Evolutionary conservation across 2,888 invertebrate species (phyloP), one percentile per base, ranked within the genome.

Genomic region (Ariolimax columbianus): DNA sequence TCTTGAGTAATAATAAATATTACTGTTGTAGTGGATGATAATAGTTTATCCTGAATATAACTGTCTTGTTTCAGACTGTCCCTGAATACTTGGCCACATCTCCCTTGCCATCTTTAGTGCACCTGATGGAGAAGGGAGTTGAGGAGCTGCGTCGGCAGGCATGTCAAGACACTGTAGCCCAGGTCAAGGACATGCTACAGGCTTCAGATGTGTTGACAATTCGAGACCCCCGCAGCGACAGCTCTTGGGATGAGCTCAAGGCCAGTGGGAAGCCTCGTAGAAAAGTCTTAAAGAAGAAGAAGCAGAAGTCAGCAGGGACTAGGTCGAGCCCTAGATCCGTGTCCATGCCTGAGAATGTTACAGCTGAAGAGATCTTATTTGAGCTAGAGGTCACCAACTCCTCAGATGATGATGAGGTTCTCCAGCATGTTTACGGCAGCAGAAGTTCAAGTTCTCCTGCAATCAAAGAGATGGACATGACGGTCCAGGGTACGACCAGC

Each of bases 31-130:
- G 9, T 47, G 47, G 9, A 63, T 63, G n/a, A n/a, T 63, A 6
- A 23, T n/a, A 63, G n/a, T 63, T 63, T n/a, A n/a, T 63, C 1
- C 43, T 85, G 30, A 77, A 7, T 38, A 26, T 59, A n/a, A 38
- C 23, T 73, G 43, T 73, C 30, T 73, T 73, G 40, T 82, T 89
- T 36, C 83, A 91, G 88, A 89, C 93, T 90, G 89, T 94, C 91
- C 97, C 98, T 1, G 97, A 97, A 63, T 97, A 98, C 94, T 95
- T 99, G 91, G 98, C 99, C 84, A 99, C 99, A 38, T 98, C 98
- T 7, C 99, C 99, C 26, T 97, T 99, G 90, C 98, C 98, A 4
- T 90, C 92, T 7, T 85, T 89, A 26, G 88, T 89, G 9, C 90
- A 91, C 33, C 88, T 91, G 87, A 92, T 93, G 90, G 87, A 90